Base-by-base conservation (phyloP, 2,113 vertebrate species). In the Peromyscus polionotus region DNA sequence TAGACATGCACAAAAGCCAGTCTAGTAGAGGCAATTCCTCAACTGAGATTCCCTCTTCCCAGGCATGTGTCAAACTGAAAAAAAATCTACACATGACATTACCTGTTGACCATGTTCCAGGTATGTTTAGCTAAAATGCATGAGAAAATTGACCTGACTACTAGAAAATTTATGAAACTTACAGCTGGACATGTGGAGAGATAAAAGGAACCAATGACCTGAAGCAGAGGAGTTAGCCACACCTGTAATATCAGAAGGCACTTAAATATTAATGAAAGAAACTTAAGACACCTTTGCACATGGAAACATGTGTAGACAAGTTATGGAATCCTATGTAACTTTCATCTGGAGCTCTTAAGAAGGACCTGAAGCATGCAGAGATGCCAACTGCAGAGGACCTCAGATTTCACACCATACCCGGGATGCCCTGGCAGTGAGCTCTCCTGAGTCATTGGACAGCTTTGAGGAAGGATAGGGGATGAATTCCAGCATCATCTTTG, bases 391-490 rank as follows among this genome's bases (percentile, higher is more conserved):
- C 17, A 17, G 7, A 7, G 48, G 16, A n/a, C 45, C 19, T 17
- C 5, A 9, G 10, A 24, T 86, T 86, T 86, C 31, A 7, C 14
- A 26, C 39, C 33, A 28, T 2, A 7, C 2, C 20, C 76, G 0
- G 0, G 45, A 17, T 14, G 11, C 5, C 1, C 48, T 45, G 20
- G 20, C 19, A 26, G 2, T 24, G 42, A 2, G 3, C 63, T 70
- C 19, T 20, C 6, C 45, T 7, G 8, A 70, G 77, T 24, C 10
- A 7, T 67, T 20, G 42, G 28, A 1, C 0, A 51, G 36, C 19
- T 9, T n/a, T 33, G 13, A 72, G 22, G 7, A 20, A 54, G 19
- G 17, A 36, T 1, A 8, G 65, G 39, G 6, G 14, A 3, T 48
- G 13, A 31, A 10, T 7, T 3, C 63, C 39, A 17, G 73, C 8